Conservation (phyloP, 2,113 vertebrate species). For the Laterallus jamaicensis region DNA sequence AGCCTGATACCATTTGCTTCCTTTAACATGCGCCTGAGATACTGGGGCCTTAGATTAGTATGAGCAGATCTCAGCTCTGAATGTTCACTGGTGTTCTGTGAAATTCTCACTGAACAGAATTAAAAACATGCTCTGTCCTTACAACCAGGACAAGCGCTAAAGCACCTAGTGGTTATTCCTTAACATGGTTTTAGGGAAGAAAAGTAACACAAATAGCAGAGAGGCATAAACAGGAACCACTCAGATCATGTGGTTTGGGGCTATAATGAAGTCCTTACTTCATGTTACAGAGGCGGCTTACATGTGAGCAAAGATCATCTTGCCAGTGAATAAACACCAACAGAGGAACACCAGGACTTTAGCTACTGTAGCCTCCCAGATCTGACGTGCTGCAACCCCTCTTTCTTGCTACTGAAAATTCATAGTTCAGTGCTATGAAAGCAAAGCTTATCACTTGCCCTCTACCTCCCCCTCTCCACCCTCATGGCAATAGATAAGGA, state of each 20-base stretch:
- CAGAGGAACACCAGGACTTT: neutral
- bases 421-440: neutral
- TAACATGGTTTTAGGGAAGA: neutral
- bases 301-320: neutral
- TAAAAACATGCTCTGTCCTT: neutral
- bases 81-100: neutral
- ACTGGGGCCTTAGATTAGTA: neutral
- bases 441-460: neutral
- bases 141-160: neutral
- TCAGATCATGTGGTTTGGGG: neutral
- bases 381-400: neutral
- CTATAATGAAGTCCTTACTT: neutral
- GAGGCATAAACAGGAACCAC: neutral
- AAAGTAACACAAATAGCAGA: neutral
- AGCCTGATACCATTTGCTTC: neutral
- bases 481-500: neutral
- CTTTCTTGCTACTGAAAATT: neutral
- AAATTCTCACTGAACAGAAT: neutral
- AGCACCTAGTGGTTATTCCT: neutral
- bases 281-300: neutral
- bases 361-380: neutral
- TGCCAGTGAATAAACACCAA: neutral
- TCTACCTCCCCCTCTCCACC: neutral
- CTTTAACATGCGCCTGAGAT: neutral
- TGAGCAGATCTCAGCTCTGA: neutral